Conservation (phyloP, 2,888 invertebrate genomes). For the Habrosyne pyritoides region DNA sequence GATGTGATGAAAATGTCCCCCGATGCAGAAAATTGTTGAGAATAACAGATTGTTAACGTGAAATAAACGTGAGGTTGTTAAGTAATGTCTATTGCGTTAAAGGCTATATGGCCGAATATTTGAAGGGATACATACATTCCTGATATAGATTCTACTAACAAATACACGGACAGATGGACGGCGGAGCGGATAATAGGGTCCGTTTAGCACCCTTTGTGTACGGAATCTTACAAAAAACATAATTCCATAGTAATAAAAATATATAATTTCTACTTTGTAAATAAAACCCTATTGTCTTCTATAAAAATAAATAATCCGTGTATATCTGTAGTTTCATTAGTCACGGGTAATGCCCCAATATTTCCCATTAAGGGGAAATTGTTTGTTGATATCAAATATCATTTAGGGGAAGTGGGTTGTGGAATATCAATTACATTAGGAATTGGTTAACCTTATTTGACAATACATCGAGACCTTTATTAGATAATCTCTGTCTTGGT, state of each 20-base stretch:
- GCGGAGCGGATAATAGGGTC: no score
- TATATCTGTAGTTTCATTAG: slow-evolving; percentile 30
- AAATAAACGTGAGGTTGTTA: background rate
- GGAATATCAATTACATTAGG: background rate
- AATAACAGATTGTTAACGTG: slow-evolving; percentile 42
- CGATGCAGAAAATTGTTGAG: slow-evolving; percentile 53
- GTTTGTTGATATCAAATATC: slow-evolving; percentile 11
- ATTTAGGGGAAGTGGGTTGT: background rate
- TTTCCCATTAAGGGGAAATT: slow-evolving; percentile 10
- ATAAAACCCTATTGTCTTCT: no score
- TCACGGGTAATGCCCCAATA: slow-evolving; percentile 32
- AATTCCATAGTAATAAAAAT: no score
- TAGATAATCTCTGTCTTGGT: background rate
- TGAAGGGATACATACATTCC: no score
- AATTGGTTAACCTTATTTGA: background rate
- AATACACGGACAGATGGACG: no score
- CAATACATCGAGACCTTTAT: background rate
- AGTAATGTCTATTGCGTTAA: background rate
- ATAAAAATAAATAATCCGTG: no score
- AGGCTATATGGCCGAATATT: no score
- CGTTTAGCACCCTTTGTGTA: no score
- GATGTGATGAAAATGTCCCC: slow-evolving; percentile 61
- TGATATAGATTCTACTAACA: no score
- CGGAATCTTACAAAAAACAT: no score
- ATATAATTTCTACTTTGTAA: no score